These are phyloP conservation scores for Drosophila histrio DNA, from an alignment of 2,888 invertebrate genomes.

Conservation along the genomic window DNA sequence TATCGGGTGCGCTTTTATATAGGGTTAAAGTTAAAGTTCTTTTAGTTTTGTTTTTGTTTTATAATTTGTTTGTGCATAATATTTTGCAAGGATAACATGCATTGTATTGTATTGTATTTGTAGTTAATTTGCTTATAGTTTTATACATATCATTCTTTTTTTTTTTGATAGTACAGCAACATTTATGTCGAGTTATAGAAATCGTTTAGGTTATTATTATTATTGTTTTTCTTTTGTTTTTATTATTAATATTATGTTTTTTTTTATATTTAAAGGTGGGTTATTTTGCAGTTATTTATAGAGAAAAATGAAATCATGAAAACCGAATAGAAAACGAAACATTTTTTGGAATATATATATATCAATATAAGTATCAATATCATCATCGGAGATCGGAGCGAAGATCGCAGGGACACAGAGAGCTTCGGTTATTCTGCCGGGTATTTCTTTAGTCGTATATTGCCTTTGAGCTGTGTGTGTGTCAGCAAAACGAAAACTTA, in stretches of 20 bases:
- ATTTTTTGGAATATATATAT: constrained; percentile 17
- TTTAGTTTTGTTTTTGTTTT: neutral
- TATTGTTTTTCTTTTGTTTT: neutral
- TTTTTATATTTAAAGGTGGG: constrained; percentile 79
- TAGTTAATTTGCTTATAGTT: constrained; percentile 27
- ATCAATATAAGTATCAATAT: too few relatives aligned
- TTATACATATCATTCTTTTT: constrained; percentile 34
- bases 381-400: too few relatives aligned
- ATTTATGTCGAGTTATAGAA: constrained; percentile 52
- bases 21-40: constrained; percentile 9
- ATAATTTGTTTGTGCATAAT: constrained; percentile 41
- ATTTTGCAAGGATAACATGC: constrained; percentile 54
- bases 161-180: constrained; percentile 37
- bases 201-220: constrained; percentile 46
- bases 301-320: constrained; percentile 44
- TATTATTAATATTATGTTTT: constrained; percentile 60
- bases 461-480: constrained; percentile 41
- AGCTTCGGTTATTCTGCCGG: constrained; percentile 25
- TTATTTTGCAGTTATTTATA: constrained; percentile 80
- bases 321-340: constrained; percentile 22
- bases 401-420: constrained; percentile 62
- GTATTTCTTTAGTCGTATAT: constrained; percentile 23
- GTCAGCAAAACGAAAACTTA: constrained; percentile 41
- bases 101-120: constrained; percentile 15
- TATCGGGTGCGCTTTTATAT: constrained; percentile 29